phyloP scores from a whole-genome alignment of 2,797 vertebrate species.

The Acanthis flammea region DNA sequence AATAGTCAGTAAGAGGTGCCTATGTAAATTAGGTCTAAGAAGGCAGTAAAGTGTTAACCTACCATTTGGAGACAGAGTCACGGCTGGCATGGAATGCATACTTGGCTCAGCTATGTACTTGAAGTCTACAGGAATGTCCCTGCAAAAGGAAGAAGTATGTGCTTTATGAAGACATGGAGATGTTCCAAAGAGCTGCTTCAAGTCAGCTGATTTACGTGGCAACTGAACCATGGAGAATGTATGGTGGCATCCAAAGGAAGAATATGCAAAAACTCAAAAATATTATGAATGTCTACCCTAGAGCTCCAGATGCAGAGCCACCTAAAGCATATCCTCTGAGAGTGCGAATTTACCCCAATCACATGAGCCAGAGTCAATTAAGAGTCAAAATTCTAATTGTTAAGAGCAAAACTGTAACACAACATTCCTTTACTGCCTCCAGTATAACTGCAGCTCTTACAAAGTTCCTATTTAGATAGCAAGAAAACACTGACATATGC shows the following conservation, averaged over 20 bases:
- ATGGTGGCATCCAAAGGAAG: background rate
- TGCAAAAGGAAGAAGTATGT: conserved; percentile 73
- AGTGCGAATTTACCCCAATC: background rate
- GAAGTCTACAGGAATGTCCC: conserved; percentile 99
- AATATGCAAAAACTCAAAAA: background rate
- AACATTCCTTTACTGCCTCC: background rate
- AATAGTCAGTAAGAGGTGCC: background rate
- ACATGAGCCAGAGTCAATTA: background rate
- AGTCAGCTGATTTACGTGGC: background rate
- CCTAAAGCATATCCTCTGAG: background rate
- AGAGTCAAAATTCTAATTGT: background rate
- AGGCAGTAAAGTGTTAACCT: conserved; percentile 62
- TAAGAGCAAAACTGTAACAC: background rate
- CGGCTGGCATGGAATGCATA: conserved; percentile 99
- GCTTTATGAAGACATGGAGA: conserved; percentile 27
- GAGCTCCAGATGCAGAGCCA: background rate
- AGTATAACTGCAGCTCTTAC: background rate
- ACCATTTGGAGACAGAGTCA: conserved; percentile 98
- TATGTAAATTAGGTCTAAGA: background rate
- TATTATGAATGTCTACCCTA: background rate
- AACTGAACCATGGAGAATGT: background rate
- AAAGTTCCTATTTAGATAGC: background rate
- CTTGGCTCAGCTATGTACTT: conserved; percentile 99
- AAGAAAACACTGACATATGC: background rate
- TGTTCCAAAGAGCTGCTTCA: conserved; percentile 5